These are phyloP conservation scores for Ceratitis capitata DNA, from an alignment of 1,140 invertebrate species.

Conservation along the genomic window DNA sequence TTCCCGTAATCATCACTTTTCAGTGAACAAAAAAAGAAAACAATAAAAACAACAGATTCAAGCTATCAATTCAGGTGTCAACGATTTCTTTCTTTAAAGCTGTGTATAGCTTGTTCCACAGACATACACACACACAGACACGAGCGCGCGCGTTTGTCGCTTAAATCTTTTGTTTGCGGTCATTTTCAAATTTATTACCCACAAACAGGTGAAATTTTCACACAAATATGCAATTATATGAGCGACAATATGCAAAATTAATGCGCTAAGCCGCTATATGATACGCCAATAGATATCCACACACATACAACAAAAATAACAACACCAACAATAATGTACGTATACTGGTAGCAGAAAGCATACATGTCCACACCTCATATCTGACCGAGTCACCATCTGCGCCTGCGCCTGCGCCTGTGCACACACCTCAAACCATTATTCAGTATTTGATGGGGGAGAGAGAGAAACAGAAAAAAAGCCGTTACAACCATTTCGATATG, in stretches of 20 bases:
- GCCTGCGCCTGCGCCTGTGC: too few species aligned
- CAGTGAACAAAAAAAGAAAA: too few species aligned
- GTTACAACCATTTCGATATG: slow-evolving; percentile 37
- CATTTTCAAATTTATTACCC: slow-evolving; percentile 33
- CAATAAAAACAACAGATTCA: neutral
- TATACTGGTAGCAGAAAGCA: neutral
- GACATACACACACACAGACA: neutral
- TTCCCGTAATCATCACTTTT: too few species aligned
- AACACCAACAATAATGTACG: neutral
- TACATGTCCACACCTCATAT: neutral
- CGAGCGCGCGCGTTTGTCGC: neutral
- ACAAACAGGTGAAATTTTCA: slow-evolving; percentile 33
- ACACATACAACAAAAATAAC: neutral
- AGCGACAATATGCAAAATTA: slow-evolving; percentile 26
- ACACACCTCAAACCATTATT: slow-evolving; percentile 9
- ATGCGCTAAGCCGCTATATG: slow-evolving; percentile 2
- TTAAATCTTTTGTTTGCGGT: slow-evolving; percentile 33
- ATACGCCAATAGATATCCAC: neutral
- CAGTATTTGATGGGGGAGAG: neutral
- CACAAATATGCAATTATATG: slow-evolving; percentile 37
- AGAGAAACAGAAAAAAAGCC: neutral
- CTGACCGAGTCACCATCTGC: too few species aligned
- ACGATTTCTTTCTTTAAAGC: neutral
- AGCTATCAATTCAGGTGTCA: neutral
- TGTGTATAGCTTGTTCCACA: too few species aligned